A percentile compares a stretch with the other conserved stretches of the same genome.
Evolutionary conservation across 2,797 vertebrate genomes (phyloP).

Genomic region (Neopelma chrysocephalum): DNA sequence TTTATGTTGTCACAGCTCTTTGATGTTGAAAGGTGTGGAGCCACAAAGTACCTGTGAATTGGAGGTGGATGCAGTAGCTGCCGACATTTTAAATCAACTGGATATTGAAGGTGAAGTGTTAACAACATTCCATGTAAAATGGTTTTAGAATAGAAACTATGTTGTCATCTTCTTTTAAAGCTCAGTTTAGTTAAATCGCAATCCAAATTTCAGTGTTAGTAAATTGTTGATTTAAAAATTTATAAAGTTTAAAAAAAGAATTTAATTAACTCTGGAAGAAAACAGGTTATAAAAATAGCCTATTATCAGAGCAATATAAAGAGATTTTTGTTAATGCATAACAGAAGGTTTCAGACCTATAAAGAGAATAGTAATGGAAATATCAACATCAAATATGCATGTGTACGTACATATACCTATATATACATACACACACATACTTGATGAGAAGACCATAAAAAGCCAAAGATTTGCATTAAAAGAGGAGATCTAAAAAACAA

Average conservation of each 20-base stretch:
- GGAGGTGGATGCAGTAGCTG: constrained; percentile 95
- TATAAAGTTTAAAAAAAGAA: neutral
- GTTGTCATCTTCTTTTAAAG: neutral
- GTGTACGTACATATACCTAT: neutral
- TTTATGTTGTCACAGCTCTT: constrained; percentile 82
- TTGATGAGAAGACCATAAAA: neutral
- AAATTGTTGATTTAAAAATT: neutral
- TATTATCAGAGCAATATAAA: neutral
- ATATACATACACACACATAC: neutral
- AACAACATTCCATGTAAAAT: neutral
- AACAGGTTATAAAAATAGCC: neutral
- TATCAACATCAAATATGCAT: neutral
- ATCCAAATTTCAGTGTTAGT: neutral
- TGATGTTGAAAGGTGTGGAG: constrained; percentile 87
- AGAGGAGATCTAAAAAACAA: neutral
- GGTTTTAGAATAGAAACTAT: neutral
- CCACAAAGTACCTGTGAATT: constrained; percentile 96
- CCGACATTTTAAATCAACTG: constrained; percentile 93
- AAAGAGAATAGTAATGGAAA: neutral
- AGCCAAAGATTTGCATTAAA: neutral
- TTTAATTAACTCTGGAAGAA: neutral
- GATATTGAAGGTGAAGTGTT: constrained; percentile 89
- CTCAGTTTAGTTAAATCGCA: neutral
- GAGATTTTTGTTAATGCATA: neutral
- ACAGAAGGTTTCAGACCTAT: neutral